These are phyloP conservation scores for Oophaga pumilio DNA, from an alignment of 2,113 vertebrate species.

Conservation along the genomic window DNA sequence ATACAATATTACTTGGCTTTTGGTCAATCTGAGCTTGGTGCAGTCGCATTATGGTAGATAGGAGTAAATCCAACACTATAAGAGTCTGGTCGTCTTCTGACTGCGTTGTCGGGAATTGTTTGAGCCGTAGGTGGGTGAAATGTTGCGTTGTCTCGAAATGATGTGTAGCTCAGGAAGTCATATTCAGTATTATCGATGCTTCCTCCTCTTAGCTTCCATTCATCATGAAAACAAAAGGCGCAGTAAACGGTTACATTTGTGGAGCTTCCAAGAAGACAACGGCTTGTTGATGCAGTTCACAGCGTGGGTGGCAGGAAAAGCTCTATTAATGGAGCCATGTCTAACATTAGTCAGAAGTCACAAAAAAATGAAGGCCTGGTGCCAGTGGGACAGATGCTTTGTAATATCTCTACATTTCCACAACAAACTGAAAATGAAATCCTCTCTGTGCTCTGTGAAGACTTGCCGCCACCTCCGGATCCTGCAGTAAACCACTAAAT, in stretches of 20 bases:
- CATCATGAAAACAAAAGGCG: constrained; percentile 17
- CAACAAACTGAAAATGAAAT: constrained; percentile 38
- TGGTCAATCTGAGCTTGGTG: background rate
- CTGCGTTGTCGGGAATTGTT: background rate
- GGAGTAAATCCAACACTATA: background rate
- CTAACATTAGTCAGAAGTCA: constrained; percentile 44
- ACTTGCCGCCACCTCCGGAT: background rate
- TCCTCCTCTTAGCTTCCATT: constrained; percentile 28
- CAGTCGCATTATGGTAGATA: background rate
- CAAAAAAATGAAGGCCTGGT: constrained; percentile 11
- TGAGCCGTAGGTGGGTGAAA: background rate
- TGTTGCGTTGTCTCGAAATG: background rate
- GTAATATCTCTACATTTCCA: constrained; percentile 34
- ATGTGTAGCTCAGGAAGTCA: constrained; percentile 17
- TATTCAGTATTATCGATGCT: background rate
- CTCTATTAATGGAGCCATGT: constrained; percentile 45
- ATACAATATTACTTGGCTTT: background rate
- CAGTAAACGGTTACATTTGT: background rate
- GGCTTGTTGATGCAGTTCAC: constrained; percentile 16
- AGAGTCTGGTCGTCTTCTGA: background rate
- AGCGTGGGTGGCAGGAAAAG: constrained; percentile 49
- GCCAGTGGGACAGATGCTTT: constrained; percentile 45
- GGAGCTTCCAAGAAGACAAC: constrained; percentile 37
- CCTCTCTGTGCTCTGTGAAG: background rate
- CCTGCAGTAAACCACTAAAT: constrained; percentile 48